Percentiles rank a stretch among this genome's conserved stretches.
These are phyloP conservation scores for Ploceus nigricollis DNA, from an alignment of 2,113 vertebrate genomes.

Conservation along the genomic window DNA sequence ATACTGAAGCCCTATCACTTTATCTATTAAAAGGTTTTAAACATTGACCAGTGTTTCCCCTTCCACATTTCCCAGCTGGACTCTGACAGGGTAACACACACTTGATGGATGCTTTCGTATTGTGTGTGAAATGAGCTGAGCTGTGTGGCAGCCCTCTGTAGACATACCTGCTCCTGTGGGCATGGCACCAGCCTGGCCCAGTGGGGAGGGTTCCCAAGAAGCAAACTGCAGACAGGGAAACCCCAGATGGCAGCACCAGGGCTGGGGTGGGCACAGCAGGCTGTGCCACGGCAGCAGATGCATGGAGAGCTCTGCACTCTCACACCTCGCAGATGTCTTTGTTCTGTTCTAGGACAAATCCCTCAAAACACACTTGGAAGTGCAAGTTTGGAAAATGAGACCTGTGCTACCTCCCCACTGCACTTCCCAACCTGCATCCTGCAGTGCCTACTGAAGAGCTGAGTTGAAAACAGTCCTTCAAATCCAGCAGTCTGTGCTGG, in stretches of 20 bases:
- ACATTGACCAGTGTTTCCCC: neutral
- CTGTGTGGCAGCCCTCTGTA: neutral
- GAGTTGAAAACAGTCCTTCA: neutral
- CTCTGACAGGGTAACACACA: rapidly evolving
- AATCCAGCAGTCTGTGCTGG: neutral
- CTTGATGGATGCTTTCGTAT: rapidly evolving
- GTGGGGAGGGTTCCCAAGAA: neutral
- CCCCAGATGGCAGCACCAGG: neutral
- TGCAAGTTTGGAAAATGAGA: neutral
- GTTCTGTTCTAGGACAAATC: neutral
- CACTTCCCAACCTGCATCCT: neutral
- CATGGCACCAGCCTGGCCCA: neutral
- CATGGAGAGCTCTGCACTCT: neutral
- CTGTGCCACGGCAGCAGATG: rapidly evolving
- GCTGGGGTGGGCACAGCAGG: neutral
- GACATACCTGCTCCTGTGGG: neutral
- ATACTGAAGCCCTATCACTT: neutral
- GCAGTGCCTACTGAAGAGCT: rapidly evolving
- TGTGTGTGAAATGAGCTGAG: neutral
- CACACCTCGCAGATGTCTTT: rapidly evolving
- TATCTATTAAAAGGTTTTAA: neutral
- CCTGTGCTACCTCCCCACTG: rapidly evolving
- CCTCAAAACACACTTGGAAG: neutral
- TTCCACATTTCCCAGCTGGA: neutral
- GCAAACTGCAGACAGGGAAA: neutral